These are phyloP conservation scores for Oncorhynchus tshawytscha DNA, from an alignment of 2,113 vertebrate species.

Conservation along the genomic window DNA sequence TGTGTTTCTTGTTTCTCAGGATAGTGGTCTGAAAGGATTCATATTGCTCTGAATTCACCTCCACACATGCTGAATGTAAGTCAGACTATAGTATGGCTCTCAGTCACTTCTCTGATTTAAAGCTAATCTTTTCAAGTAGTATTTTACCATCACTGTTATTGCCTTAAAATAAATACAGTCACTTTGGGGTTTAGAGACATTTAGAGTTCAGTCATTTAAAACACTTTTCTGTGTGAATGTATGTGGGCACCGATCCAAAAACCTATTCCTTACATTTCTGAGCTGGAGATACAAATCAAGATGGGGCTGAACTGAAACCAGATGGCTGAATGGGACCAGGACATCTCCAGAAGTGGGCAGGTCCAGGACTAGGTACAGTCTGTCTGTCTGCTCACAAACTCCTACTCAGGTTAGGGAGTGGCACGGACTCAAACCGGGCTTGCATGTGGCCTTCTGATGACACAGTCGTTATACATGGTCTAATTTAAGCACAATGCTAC, in stretches of 20 bases:
- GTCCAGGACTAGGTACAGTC: constrained; percentile 13
- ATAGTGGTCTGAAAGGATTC: too few species aligned
- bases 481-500: too few species aligned
- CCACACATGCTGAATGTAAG: constrained; percentile 34
- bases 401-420: too few species aligned
- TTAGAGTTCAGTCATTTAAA: constrained; percentile 78
- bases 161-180: constrained; percentile 49
- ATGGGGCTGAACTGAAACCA: constrained; percentile 80
- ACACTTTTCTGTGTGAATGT: constrained; percentile 78
- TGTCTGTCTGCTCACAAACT: too few species aligned
- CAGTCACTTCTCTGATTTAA: constrained; percentile 35
- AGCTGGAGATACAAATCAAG: constrained; percentile 73
- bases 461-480: background rate
- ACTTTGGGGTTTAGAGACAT: constrained; percentile 66
- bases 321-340: constrained; percentile 61
- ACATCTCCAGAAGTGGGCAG: constrained; percentile 45
- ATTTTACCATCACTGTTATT: constrained; percentile 23
- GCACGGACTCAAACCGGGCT: too few species aligned
- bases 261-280: constrained; percentile 80
- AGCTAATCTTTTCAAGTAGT: constrained; percentile 8
- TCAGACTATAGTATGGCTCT: background rate
- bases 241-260: constrained; percentile 78
- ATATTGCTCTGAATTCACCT: background rate
- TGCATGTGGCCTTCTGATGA: constrained; percentile 14
- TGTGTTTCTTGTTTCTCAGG: constrained; percentile 6